phyloP scores from a whole-genome alignment of 2,888 invertebrate genomes.

The Plebejus argus region DNA sequence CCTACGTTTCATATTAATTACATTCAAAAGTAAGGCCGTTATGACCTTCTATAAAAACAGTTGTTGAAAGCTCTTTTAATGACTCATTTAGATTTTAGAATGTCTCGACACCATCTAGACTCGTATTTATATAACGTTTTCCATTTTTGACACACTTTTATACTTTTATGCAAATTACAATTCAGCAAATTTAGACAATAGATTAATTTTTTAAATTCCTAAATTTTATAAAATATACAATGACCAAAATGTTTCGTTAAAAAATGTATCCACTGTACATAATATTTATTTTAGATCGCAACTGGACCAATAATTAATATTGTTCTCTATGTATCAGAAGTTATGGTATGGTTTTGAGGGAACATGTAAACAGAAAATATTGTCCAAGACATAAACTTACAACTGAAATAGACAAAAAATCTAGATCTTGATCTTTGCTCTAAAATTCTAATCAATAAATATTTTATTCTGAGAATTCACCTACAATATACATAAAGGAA shows the following conservation, averaged over 20 bases:
- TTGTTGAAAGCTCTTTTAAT: conserved; percentile 6
- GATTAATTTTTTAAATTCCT: background rate
- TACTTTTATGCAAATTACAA: background rate
- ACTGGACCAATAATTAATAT: too few species aligned
- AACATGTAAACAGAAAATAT: too few species aligned
- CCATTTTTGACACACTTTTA: background rate
- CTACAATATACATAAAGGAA: background rate
- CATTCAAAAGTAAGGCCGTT: conserved; percentile 1
- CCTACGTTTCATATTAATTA: conserved; percentile 9
- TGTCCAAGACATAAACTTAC: too few species aligned
- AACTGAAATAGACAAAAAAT: too few species aligned
- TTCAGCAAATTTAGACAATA: background rate
- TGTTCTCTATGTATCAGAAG: too few species aligned
- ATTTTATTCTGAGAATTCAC: background rate
- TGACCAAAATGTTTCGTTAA: too few species aligned
- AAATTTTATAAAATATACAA: background rate
- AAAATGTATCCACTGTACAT: too few species aligned
- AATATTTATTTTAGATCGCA: too few species aligned
- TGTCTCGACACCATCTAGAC: conserved; percentile 7
- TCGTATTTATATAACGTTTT: background rate
- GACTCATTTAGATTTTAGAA: conserved; percentile 14
- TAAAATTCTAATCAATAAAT: too few species aligned
- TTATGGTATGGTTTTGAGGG: too few species aligned
- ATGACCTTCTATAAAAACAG: conserved; percentile 19
- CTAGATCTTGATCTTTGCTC: too few species aligned